phyloP scores from a whole-genome alignment of 2,797 vertebrate genomes.

The Acanthis flammea region DNA sequence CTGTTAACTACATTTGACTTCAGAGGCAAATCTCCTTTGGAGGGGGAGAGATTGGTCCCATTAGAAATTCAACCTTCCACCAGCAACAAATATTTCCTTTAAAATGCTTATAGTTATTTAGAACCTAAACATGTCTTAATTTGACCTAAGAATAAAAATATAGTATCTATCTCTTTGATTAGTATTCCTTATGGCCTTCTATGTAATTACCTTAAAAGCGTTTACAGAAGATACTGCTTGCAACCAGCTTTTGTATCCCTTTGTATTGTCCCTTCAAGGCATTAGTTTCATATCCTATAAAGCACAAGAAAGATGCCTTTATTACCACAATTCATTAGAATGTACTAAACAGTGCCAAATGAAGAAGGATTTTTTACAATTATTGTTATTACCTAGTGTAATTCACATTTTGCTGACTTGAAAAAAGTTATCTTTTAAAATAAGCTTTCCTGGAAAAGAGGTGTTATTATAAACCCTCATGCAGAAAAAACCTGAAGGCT shows the following conservation, averaged over 20 bases:
- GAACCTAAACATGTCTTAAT: background rate
- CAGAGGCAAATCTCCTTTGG: background rate
- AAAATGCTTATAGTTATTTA: background rate
- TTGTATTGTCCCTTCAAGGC: slow-evolving; percentile 14
- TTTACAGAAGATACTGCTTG: slow-evolving; percentile 14
- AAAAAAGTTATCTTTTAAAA: background rate
- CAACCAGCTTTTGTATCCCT: background rate
- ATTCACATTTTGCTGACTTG: slow-evolving; percentile 28
- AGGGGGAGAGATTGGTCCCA: background rate
- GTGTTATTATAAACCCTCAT: background rate
- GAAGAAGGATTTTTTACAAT: slow-evolving; percentile 41
- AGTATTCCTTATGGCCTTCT: background rate
- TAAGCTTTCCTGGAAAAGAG: background rate
- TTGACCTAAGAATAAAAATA: background rate
- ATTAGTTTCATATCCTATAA: slow-evolving; percentile 2
- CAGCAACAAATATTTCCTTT: background rate
- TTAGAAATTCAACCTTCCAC: background rate
- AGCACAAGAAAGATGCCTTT: slow-evolving; percentile 32
- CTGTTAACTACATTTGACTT: background rate
- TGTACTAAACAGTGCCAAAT: slow-evolving; percentile 33
- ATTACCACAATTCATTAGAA: slow-evolving; percentile 48
- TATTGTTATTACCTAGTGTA: slow-evolving; percentile 44
- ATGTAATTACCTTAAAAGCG: slow-evolving; percentile 40
- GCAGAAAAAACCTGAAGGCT: background rate
- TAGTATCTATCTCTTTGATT: background rate